Conservation (phyloP, 2,113 vertebrate genomes). For the Python bivittatus region DNA sequence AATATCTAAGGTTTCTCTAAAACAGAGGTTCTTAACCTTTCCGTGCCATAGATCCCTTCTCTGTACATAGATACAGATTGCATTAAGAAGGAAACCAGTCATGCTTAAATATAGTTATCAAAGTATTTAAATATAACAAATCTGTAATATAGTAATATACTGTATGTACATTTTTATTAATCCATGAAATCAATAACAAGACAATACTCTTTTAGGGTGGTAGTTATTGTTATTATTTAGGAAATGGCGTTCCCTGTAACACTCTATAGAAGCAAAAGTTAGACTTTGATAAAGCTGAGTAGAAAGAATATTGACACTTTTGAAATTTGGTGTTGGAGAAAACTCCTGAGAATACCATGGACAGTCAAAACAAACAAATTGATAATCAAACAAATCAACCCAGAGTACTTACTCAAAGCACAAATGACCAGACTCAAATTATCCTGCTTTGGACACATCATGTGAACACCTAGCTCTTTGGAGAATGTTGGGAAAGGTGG, state of each 20-base stretch:
- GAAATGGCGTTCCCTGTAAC: neutral
- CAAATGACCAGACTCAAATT: neutral
- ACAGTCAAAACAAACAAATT: neutral
- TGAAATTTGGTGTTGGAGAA: neutral
- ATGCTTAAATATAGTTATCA: neutral
- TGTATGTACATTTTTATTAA: neutral
- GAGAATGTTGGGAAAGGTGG: neutral
- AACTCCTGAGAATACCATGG: neutral
- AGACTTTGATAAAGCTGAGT: neutral
- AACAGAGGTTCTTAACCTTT: neutral
- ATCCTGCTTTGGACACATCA: neutral
- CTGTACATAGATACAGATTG: neutral
- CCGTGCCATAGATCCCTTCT: neutral
- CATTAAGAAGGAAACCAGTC: neutral
- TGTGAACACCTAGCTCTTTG: neutral
- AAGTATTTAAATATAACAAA: neutral
- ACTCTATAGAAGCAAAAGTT: neutral
- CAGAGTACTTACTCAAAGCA: neutral
- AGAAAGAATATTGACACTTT: neutral
- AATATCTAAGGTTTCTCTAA: neutral
- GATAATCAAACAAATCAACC: neutral
- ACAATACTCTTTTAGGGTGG: neutral
- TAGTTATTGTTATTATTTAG: neutral
- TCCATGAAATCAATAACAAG: too few species aligned
- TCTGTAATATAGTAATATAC: neutral